A percentile compares a stretch with the other conserved stretches of the same genome.
These are phyloP conservation scores for Phenganax subtilis DNA, from an alignment of 92 coral and sea anemone species.

Conservation along the genomic window DNA sequence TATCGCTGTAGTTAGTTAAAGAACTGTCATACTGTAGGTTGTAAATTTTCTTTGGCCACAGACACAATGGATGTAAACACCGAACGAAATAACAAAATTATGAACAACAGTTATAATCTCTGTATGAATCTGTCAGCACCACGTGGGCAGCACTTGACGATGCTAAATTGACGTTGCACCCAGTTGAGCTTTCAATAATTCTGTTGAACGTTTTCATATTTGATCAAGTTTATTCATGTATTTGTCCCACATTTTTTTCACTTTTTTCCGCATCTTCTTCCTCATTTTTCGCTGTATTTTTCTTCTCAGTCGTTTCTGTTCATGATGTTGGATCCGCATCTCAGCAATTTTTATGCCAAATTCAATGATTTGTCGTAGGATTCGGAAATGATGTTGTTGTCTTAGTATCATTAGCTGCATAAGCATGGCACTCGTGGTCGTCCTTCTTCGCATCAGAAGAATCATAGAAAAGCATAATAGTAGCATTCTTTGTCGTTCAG, in stretches of 20 bases:
- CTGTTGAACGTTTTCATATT: too few species aligned
- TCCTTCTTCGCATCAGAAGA: neutral
- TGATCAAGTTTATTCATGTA: neutral
- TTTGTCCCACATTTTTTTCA: constrained; percentile 2
- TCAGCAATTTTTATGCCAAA: neutral
- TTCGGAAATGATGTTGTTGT: neutral
- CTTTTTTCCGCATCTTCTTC: neutral
- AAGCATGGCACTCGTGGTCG: neutral
- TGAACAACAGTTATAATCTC: neutral
- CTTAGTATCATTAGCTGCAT: neutral
- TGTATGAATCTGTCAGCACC: neutral
- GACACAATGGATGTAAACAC: too few species aligned
- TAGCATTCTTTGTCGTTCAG: neutral
- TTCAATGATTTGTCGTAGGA: neutral
- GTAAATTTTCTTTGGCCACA: too few species aligned
- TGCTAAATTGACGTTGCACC: too few species aligned
- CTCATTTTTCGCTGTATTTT: constrained; percentile 13
- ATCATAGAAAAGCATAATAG: neutral
- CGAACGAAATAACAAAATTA: too few species aligned
- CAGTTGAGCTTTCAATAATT: too few species aligned
- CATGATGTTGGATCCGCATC: neutral
- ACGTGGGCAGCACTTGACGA: neutral
- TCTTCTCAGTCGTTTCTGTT: neutral
- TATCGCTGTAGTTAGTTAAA: too few species aligned
- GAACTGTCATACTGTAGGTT: too few species aligned